Evolutionary conservation across 2,888 invertebrate species (phyloP).

Genomic region (Parnassius glacialis): DNA sequence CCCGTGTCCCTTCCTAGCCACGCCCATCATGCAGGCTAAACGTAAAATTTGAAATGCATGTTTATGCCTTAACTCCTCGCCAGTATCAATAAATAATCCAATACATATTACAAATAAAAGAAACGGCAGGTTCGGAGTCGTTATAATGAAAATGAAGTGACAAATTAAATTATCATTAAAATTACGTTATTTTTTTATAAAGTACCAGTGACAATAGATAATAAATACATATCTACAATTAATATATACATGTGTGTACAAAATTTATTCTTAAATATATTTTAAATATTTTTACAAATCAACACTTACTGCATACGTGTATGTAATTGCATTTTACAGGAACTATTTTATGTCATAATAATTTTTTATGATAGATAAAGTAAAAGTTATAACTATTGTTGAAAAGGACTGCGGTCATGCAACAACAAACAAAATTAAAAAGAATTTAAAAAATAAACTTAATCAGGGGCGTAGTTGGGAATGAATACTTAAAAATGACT

Average conservation of each 20-base stretch:
- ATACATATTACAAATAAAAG: too few species aligned
- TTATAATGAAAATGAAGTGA: too few species aligned
- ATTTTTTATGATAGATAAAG: too few species aligned
- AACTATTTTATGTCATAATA: neutral
- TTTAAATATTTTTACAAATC: neutral
- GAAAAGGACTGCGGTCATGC: neutral
- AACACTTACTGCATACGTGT: neutral
- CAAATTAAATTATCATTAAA: slow-evolving; percentile 14
- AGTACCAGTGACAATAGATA: neutral
- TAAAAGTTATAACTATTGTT: too few species aligned
- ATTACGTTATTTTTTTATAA: neutral
- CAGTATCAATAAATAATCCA: too few species aligned
- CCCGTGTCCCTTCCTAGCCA: too few species aligned
- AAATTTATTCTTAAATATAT: neutral
- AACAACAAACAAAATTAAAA: neutral
- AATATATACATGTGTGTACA: neutral
- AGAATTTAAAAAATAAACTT: neutral
- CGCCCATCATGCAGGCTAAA: slow-evolving; percentile 24
- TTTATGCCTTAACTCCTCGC: slow-evolving; percentile 23
- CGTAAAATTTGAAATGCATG: slow-evolving; percentile 49
- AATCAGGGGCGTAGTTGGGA: neutral
- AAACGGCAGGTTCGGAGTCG: too few species aligned
- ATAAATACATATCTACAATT: too few species aligned
- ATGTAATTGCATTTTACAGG: neutral
- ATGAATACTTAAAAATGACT: too few species aligned